A percentile compares a stretch with the other conserved stretches of the same genome.
These are phyloP conservation scores for Periophthalmus magnuspinnatus DNA, from an alignment of 2,797 vertebrate species.

Conservation along the genomic window DNA sequence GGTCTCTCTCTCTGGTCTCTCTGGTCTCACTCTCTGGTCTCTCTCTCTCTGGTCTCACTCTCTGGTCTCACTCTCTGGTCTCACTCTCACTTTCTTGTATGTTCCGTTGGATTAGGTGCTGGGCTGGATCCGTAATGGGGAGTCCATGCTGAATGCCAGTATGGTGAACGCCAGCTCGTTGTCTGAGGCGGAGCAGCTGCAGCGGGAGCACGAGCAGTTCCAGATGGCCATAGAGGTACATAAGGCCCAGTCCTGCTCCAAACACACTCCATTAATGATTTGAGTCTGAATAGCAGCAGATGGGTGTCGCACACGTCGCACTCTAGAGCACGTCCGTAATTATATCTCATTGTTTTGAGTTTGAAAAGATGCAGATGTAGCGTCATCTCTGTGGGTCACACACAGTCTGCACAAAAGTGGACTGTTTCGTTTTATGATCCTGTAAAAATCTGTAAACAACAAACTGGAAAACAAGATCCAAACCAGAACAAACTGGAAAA, in stretches of 20 bases:
- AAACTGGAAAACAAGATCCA: no score
- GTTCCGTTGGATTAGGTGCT: conserved; percentile 79
- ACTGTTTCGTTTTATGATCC: neutral
- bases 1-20: neutral
- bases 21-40: no score
- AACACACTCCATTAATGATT: conserved; percentile 44
- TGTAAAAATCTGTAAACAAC: neutral
- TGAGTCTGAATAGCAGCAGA: conserved; percentile 51
- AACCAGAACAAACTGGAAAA: conserved; percentile 2
- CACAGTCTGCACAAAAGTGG: neutral
- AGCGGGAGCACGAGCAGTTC: conserved; percentile 97
- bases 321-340: conserved; percentile 26
- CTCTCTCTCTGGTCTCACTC: no score
- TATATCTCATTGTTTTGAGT: conserved; percentile 44
- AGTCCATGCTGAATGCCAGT: conserved; percentile 97
- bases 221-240: conserved; percentile 84
- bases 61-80: neutral
- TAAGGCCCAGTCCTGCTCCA: conserved; percentile 40
- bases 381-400: neutral
- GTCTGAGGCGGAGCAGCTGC: conserved; percentile 96
- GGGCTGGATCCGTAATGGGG: conserved; percentile 98
- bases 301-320: conserved; percentile 14
- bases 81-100: neutral
- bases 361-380: conserved; percentile 38
- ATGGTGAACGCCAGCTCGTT: conserved; percentile 96